Evolutionary conservation across 2,888 invertebrate species (phyloP).

Genomic region (Cerastis leucographa): DNA sequence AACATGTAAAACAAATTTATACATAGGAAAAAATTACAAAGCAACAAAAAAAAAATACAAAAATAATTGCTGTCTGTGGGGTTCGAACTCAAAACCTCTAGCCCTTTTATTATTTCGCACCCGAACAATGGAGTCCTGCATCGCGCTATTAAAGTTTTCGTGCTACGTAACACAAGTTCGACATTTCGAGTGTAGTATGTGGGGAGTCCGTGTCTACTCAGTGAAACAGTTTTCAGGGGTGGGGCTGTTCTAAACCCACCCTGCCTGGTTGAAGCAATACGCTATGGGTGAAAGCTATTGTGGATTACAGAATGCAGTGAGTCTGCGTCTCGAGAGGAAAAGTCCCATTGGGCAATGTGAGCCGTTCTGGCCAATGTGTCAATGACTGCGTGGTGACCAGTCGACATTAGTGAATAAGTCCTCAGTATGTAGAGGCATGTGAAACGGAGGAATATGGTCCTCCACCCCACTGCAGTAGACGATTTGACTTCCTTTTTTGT

Average conservation of each 20-base stretch:
- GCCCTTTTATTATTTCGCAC: not conserved
- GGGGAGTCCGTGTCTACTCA: conserved; percentile 55
- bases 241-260: conserved; percentile 20
- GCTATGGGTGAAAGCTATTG: not conserved
- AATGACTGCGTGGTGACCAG: conserved; percentile 2
- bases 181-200: rapidly evolving
- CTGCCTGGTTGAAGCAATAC: not conserved
- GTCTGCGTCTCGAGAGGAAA: not conserved
- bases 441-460: not conserved
- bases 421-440: not conserved
- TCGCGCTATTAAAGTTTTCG: conserved; percentile 47
- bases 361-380: conserved; percentile 15
- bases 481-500: conserved; percentile 2
- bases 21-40: not conserved
- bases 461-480: conserved; percentile 9
- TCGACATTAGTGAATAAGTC: conserved; percentile 1
- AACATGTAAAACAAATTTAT: not conserved
- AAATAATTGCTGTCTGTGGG: not conserved
- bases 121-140: conserved; percentile 14
- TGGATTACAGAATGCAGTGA: not conserved
- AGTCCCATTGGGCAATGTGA: not conserved
- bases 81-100: not conserved
- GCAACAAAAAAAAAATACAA: not conserved
- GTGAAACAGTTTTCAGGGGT: conserved; percentile 28
- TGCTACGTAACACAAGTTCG: not conserved